Percentiles rank a stretch among this genome's conserved stretches.
These are phyloP conservation scores for Cydia splendana DNA, from an alignment of 1,140 invertebrate genomes.

Conservation along the genomic window DNA sequence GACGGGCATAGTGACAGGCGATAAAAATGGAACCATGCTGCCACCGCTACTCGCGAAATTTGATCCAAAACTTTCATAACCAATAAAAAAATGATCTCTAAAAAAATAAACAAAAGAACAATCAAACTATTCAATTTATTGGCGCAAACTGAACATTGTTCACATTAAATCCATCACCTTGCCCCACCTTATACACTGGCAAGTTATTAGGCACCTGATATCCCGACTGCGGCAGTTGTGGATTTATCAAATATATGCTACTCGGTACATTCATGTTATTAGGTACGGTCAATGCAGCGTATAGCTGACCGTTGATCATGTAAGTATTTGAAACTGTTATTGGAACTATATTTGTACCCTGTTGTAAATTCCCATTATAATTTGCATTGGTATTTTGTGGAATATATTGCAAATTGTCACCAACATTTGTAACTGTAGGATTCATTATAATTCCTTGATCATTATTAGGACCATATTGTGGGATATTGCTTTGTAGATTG, in stretches of 20 bases:
- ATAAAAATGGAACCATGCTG: no score
- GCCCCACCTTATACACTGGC: slow-evolving; percentile 6
- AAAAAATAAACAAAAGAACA: no score
- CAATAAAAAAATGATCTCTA: no score
- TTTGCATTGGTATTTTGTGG: slow-evolving; percentile 5
- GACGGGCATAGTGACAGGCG: no score
- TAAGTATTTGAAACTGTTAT: slow-evolving; percentile 5
- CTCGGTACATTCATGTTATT: slow-evolving; percentile 4
- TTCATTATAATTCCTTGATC: neutral
- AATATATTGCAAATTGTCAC: slow-evolving; percentile 11
- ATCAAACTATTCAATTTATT: neutral
- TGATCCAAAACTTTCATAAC: no score
- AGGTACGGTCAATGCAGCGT: neutral
- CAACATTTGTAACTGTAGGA: neutral
- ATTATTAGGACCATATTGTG: neutral
- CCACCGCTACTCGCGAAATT: no score
- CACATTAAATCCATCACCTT: neutral
- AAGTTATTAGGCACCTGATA: neutral
- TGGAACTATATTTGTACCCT: neutral
- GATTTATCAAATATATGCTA: neutral
- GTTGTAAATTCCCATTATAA: neutral
- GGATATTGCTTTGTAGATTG: neutral
- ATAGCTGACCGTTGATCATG: slow-evolving; percentile 19
- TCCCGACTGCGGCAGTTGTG: neutral
- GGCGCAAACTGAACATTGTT: neutral